Conservation (phyloP, 2,888 invertebrate species). For the Pterostichus niger region DNA sequence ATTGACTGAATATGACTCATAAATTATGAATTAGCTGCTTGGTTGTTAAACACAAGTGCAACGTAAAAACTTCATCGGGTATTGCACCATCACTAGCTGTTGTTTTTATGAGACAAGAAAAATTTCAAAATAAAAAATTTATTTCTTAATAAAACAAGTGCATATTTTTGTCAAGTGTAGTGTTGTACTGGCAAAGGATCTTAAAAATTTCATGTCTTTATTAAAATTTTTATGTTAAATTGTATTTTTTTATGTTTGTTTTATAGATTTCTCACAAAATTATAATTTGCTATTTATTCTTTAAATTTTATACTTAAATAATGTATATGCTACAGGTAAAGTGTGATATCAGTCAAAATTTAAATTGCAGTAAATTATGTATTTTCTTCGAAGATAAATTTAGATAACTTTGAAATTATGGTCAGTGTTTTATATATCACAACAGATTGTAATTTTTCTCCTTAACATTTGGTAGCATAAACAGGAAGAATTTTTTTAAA, state of each 20-base stretch:
- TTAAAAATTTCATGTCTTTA: constrained; percentile 52
- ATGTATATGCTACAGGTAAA: too few species aligned
- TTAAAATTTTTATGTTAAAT: constrained; percentile 30
- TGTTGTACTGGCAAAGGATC: constrained; percentile 34
- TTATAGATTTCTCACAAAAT: background rate
- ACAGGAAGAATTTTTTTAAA: too few species aligned
- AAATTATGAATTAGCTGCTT: constrained; percentile 45
- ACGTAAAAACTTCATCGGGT: background rate
- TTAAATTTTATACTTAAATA: too few species aligned
- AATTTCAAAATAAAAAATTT: constrained; percentile 47
- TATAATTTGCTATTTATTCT: too few species aligned
- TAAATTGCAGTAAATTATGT: too few species aligned
- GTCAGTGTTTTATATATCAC: too few species aligned
- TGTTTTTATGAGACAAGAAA: constrained; percentile 38
- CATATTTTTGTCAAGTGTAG: constrained; percentile 33
- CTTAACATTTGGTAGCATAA: too few species aligned
- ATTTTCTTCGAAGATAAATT: too few species aligned
- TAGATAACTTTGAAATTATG: too few species aligned
- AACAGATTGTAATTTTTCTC: too few species aligned
- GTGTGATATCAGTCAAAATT: too few species aligned
- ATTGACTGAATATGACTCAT: constrained; percentile 39
- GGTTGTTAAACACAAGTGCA: constrained; percentile 13
- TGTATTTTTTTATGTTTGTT: background rate
- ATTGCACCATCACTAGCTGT: constrained; percentile 11
- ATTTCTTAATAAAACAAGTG: constrained; percentile 32